Conservation (phyloP, 2,888 invertebrate genomes). For the Parascotia fuliginaria region DNA sequence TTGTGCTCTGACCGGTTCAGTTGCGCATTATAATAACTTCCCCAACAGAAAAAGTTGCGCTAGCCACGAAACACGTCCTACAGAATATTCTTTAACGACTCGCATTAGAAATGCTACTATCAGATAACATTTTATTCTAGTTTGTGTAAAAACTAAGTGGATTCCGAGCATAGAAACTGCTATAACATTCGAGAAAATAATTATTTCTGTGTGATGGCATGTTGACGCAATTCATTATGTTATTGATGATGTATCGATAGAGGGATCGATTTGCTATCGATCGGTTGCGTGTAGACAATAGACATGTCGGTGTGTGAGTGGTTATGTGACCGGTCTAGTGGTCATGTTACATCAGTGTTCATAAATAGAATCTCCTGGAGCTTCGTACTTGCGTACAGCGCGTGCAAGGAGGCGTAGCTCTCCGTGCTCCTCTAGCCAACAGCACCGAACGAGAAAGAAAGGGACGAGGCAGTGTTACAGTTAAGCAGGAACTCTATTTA, state of each 20-base stretch:
- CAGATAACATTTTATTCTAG: constrained; percentile 36
- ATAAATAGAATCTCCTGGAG: constrained; percentile 83
- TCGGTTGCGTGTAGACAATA: constrained; percentile 50
- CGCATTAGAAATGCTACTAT: constrained; percentile 45
- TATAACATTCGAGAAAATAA: constrained; percentile 31
- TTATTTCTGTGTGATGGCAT: constrained; percentile 33
- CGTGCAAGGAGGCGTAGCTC: constrained; percentile 74
- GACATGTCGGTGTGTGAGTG: constrained; percentile 52
- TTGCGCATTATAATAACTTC: constrained; percentile 65
- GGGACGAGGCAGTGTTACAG: constrained; percentile 81
- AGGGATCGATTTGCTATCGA: constrained; percentile 48
- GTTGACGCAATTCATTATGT: constrained; percentile 34
- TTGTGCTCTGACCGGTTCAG: constrained; percentile 61
- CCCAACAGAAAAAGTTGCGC: constrained; percentile 63
- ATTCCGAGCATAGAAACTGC: constrained; percentile 26
- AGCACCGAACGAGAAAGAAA: constrained; percentile 69
- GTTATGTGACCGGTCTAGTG: constrained; percentile 63
- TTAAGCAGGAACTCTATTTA: constrained; percentile 86
- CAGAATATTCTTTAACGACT: constrained; percentile 54
- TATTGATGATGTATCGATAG: constrained; percentile 38
- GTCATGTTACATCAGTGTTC: constrained; percentile 77
- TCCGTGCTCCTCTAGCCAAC: constrained; percentile 72
- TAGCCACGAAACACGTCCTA: constrained; percentile 45
- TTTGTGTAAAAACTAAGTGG: constrained; percentile 35
- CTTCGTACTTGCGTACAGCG: constrained; percentile 67